phyloP scores from a whole-genome alignment of 1,140 invertebrate species.

The Harpegnathos saltator region DNA sequence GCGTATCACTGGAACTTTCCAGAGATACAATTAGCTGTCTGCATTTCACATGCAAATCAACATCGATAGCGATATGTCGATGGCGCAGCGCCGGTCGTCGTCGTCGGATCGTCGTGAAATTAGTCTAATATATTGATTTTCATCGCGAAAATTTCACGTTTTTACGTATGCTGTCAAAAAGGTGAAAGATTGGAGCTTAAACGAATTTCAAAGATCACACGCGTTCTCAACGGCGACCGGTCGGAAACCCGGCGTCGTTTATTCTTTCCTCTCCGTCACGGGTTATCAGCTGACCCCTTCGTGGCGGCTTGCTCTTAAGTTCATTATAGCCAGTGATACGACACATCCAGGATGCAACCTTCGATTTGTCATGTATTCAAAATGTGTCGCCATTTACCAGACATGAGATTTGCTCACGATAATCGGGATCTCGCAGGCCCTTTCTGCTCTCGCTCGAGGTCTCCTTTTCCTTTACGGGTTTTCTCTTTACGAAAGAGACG shows the following conservation, averaged over 20 bases:
- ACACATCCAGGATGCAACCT: slow-evolving; percentile 57
- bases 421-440: too few species aligned
- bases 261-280: slow-evolving; percentile 28
- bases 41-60: too few species aligned
- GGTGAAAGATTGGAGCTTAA: slow-evolving; percentile 14
- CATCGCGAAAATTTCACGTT: background rate
- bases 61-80: too few species aligned
- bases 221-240: slow-evolving; percentile 17
- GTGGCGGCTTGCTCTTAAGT: slow-evolving; percentile 42
- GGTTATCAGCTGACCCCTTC: slow-evolving; percentile 64
- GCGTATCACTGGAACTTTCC: too few species aligned
- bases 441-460: too few species aligned
- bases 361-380: slow-evolving; percentile 63
- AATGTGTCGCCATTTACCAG: slow-evolving; percentile 56
- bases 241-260: slow-evolving; percentile 27
- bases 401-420: background rate
- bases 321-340: slow-evolving; percentile 59
- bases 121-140: too few species aligned
- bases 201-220: slow-evolving; percentile 6
- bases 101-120: too few species aligned
- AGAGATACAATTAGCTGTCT: too few species aligned
- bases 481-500: background rate
- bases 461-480: background rate
- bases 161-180: slow-evolving; percentile 22
- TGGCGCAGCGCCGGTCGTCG: too few species aligned